Base-by-base conservation (phyloP, 2,113 vertebrate genomes). In the Choloepus hoffmanni region DNA sequence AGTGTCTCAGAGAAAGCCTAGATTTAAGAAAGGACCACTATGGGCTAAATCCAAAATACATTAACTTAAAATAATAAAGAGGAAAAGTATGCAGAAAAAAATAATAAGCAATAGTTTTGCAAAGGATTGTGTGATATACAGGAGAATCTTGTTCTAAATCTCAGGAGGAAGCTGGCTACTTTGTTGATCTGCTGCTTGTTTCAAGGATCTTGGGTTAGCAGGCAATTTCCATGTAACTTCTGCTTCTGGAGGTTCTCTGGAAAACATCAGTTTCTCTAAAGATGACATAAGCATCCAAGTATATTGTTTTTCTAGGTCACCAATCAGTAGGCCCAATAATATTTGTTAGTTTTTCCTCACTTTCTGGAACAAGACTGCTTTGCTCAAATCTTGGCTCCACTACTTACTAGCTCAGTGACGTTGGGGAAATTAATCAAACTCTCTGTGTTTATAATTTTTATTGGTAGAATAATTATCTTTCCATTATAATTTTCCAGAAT, bases 11-110 rank as follows among this genome's bases (percentile, higher is more conserved):
- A 30, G 13, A 28, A 81, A 85, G 33, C 8, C 11, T 53, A 45
- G 36, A 85, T 23, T 65, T 90, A 8, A 18, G 30, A 55, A 16
- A 50, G 15, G 26, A 50, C 45, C 28, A 45, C 19, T 79, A 7
- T 43, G 74, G 58, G 74, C 30, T 60, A 85, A n/a, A 90, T 15
- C 10, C 33, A 48, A 82, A 50, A 15, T 30, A 12, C 7, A 24
- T 60, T 73, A 74, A 55, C 16, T 93, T 93, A 89, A 78, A 85
- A 72, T 50, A 79, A 79, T 58, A 79, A 58, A 8, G n/a, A 36
- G 15, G 23, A 45, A 79, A 85, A 58, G 2, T 26, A 65, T 67
- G 40, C 81, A 74, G 14, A 48, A 1, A 50, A 79, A 48, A 85
- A 48, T 60, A 79, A 72, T 72, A 77, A 65, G 19, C 21, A 58